A percentile compares a stretch with the other conserved stretches of the same genome.
Evolutionary conservation across 2,797 vertebrate species (phyloP).

Genomic region (Novumbra hubbsi): DNA sequence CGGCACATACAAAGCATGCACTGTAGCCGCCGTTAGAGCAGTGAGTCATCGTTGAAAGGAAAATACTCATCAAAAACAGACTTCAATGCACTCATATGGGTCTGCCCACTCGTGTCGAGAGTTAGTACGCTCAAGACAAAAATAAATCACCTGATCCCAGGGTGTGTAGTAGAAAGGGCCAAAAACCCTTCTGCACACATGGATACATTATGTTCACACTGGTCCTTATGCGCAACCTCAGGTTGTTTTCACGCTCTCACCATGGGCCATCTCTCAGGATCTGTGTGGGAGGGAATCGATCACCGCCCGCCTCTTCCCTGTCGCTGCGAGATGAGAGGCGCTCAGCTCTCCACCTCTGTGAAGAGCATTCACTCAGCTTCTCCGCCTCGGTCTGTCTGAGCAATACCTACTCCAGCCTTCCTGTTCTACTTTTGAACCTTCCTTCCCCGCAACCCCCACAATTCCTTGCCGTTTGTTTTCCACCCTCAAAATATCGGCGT

Average conservation of each 20-base stretch:
- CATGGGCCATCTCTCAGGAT: slow-evolving; percentile 8
- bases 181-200: slow-evolving; percentile 21
- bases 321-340: slow-evolving; percentile 19
- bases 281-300: slow-evolving; percentile 6
- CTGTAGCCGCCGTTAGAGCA: no score
- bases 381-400: background rate
- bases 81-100: background rate
- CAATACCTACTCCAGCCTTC: background rate
- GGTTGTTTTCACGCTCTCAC: slow-evolving; percentile 6
- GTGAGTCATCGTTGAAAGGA: background rate
- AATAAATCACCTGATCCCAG: background rate
- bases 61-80: background rate
- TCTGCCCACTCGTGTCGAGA: background rate
- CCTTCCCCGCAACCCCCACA: background rate
- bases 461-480: background rate
- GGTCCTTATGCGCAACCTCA: slow-evolving; percentile 17
- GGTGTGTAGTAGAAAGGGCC: background rate
- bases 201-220: background rate
- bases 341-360: background rate
- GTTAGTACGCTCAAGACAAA: background rate
- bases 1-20: no score
- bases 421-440: background rate
- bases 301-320: slow-evolving; percentile 17
- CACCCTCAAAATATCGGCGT: slow-evolving; percentile 1
- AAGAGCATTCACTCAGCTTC: background rate